Evolutionary conservation across 2,888 invertebrate species (phyloP), one percentile per base, ranked within the genome.

Genomic region (Lymantria monacha): DNA sequence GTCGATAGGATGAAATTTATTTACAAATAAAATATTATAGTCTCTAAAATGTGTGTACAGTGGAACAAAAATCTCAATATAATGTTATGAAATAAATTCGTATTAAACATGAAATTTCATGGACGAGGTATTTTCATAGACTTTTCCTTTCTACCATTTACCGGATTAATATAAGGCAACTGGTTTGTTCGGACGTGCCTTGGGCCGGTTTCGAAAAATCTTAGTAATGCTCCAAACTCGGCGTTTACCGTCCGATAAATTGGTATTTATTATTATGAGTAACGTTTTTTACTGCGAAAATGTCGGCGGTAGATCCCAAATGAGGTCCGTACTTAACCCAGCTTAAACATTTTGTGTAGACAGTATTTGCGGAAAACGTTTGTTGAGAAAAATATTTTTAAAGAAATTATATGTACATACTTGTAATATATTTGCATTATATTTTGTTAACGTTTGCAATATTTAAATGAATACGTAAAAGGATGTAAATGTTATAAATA

Each of bases 221-320:
- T 46, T 54, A 52, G 38, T 64, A 50, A 63, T 52, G 46, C 49
- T 33, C 30, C 53, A 42, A 46, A 53, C 49, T 57, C 42, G 55
- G 56, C 67, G 57, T 67, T 76, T 70, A 72, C 60, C 68, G 68
- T 56, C 54, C 60, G 55, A 66, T 64, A 74, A 79, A 79, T 77
- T 74, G 76, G 66, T 79, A 76, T 80, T 79, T 76, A 80, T 74
- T 77, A 70, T 75, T 69, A 79, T 70, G 66, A 74, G 59, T 50
- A 55, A 58, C 49, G 61, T 66, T 72, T 67, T 75, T 72, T 71
- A 62, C 64, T 61, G 61, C 51, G 48, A 57, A 49, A 61, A 61
- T 61, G 58, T 60, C 57, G 53, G 59, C 59, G 53, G 58, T 59
- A 60, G 62, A 57, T 59, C 63, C 62, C 30, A 65, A 76, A 76